These are phyloP conservation scores for Prostheceraeus crozeri DNA, from an alignment of 2,888 invertebrate species.

Conservation along the genomic window DNA sequence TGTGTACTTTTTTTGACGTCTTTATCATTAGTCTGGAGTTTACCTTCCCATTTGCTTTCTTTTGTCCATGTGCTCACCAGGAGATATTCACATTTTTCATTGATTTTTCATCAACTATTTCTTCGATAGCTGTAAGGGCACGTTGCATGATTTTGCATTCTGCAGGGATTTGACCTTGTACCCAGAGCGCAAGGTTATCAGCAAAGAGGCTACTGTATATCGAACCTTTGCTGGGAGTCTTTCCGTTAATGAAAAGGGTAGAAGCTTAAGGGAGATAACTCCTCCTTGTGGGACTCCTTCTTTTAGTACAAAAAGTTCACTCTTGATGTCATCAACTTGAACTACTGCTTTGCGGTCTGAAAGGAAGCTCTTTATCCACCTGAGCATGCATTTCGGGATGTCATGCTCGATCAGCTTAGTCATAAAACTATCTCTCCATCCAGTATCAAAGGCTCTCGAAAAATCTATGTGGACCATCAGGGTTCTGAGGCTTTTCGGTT, in stretches of 20 bases:
- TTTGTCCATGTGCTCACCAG: slow-evolving; percentile 5
- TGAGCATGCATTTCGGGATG: not conserved
- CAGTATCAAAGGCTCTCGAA: not conserved
- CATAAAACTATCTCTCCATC: not conserved
- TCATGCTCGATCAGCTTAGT: not conserved
- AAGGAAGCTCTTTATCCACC: not conserved
- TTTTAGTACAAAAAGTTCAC: not conserved
- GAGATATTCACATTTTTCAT: too few relatives aligned
- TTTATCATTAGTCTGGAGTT: not conserved
- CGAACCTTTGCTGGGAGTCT: too few relatives aligned
- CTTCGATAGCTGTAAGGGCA: too few relatives aligned
- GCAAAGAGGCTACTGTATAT: too few relatives aligned
- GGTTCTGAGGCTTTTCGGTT: slow-evolving; percentile 13
- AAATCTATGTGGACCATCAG: slow-evolving; percentile 7
- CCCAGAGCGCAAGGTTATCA: too few relatives aligned
- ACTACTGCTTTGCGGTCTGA: not conserved
- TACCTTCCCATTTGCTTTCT: slow-evolving; percentile 11
- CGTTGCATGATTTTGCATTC: too few relatives aligned
- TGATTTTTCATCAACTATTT: too few relatives aligned
- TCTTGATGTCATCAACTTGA: not conserved
- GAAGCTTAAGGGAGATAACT: not conserved
- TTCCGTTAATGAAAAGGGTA: slow-evolving; percentile 8
- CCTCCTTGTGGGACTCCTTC: not conserved
- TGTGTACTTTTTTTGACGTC: slow-evolving; percentile 1
- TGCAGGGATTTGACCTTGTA: too few relatives aligned